Evolutionary conservation across 1,140 invertebrate species (phyloP), one percentile per base, ranked within the genome.

Genomic region (Papilio dardanus): DNA sequence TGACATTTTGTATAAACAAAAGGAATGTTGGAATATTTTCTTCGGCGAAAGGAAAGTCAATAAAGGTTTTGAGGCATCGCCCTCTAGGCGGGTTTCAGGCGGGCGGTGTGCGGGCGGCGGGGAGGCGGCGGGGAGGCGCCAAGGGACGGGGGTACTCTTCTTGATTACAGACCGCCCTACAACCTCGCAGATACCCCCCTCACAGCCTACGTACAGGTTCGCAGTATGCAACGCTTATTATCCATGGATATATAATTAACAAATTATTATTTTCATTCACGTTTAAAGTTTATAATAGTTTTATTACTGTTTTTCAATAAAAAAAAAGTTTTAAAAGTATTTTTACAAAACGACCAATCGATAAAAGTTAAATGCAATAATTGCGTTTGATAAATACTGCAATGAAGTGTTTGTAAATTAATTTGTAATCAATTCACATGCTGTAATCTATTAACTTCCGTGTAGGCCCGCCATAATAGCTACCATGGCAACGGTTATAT

Each of bases 101-200:
- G 76, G 66, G 79, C 74, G 76, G 66, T 78, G 77, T 75, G 82
- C 76, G 80, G 80, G 54, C 54, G 66, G 79, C 82, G 83, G 77
- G 71, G 77, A 80, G 24, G 80, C 74, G 79, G 80, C 78, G 74
- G 77, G 78, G 81, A 74, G 76, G 85, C 79, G 89, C 82, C 89
- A 85, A 76, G 92, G 90, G 92, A 92, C 88, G 87, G 83, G 83
- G 86, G 88, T 93, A 94, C 93, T 94, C 93, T 93, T 91, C 92
- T 94, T 94, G 93, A 94, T 94, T 94, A 94, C 92, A 88, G 84
- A 79, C 81, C 82, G 77, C 81, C 89, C 86, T 76, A 74, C 75
- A 76, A 71, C 84, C 74, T 79, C 79, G 62, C 81, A 67, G 46
- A 30, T 62, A 67, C 73, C 74, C 77, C 82, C 77, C 77, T 76